Percentiles rank a stretch among this genome's conserved stretches.
Evolutionary conservation across 2,113 vertebrate genomes (phyloP).

Genomic region (Sula dactylatra): DNA sequence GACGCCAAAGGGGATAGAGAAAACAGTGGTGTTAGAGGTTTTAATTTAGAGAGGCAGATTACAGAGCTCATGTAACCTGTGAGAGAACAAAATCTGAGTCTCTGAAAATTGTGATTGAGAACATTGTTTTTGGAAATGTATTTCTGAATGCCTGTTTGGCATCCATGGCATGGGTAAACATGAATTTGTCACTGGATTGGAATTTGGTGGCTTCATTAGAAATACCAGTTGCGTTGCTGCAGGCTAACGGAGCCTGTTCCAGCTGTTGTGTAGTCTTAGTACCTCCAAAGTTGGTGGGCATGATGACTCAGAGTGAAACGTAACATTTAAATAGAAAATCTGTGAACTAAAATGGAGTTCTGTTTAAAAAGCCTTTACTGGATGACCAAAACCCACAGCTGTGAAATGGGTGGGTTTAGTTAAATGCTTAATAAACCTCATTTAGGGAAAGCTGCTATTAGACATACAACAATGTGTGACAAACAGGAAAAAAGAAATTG

Average conservation of each 20-base stretch:
- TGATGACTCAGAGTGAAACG: not conserved
- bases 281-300: not conserved
- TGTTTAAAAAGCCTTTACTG: not conserved
- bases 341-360: not conserved
- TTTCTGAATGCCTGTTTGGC: not conserved
- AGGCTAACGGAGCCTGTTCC: not conserved
- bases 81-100: not conserved
- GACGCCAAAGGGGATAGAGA: not conserved
- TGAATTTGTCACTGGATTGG: not conserved
- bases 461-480: not conserved
- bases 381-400: not conserved
- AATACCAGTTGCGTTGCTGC: not conserved
- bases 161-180: not conserved
- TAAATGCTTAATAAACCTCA: not conserved
- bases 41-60: not conserved
- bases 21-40: not conserved
- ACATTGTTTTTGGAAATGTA: not conserved
- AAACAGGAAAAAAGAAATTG: not conserved
- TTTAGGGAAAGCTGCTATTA: not conserved
- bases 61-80: not conserved
- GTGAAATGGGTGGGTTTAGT: not conserved
- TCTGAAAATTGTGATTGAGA: not conserved
- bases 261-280: not conserved
- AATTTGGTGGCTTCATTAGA: constrained; percentile 40
- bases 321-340: not conserved